Conservation (phyloP, 2,113 vertebrate species). For the Bos javanicus region DNA sequence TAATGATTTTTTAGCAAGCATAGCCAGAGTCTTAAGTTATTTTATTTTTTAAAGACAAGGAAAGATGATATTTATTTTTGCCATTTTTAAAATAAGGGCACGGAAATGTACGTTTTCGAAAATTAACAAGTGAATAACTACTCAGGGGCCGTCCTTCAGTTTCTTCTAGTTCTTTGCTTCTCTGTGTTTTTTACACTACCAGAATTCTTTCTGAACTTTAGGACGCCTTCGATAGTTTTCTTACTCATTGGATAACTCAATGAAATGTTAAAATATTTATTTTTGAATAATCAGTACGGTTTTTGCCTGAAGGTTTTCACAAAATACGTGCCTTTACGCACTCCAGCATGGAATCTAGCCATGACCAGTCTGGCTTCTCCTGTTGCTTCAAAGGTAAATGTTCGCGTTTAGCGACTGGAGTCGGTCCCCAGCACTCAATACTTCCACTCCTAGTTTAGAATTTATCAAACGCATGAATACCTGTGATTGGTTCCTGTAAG, state of each 20-base stretch:
- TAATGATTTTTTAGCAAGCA: neutral
- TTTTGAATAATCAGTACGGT: constrained; percentile 51
- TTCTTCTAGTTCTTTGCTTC: neutral
- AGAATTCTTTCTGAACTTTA: constrained; percentile 35
- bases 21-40: neutral
- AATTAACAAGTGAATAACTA: neutral
- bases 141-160: constrained; percentile 17
- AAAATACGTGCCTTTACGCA: constrained; percentile 17
- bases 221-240: constrained; percentile 54
- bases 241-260: constrained; percentile 58
- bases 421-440: neutral
- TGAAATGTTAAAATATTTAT: constrained; percentile 71
- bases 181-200: neutral
- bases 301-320: constrained; percentile 49
- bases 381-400: constrained; percentile 8
- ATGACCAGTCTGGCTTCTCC: neutral
- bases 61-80: constrained; percentile 45
- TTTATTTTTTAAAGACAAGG: neutral
- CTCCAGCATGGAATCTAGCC: neutral
- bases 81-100: constrained; percentile 27
- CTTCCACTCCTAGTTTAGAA: neutral
- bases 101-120: constrained; percentile 15
- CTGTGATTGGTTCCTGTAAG: neutral
- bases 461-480: neutral
- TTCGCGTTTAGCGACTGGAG: constrained; percentile 21